phyloP scores from a whole-genome alignment of 1,140 invertebrate species.

The Drosophila oshimai region DNA sequence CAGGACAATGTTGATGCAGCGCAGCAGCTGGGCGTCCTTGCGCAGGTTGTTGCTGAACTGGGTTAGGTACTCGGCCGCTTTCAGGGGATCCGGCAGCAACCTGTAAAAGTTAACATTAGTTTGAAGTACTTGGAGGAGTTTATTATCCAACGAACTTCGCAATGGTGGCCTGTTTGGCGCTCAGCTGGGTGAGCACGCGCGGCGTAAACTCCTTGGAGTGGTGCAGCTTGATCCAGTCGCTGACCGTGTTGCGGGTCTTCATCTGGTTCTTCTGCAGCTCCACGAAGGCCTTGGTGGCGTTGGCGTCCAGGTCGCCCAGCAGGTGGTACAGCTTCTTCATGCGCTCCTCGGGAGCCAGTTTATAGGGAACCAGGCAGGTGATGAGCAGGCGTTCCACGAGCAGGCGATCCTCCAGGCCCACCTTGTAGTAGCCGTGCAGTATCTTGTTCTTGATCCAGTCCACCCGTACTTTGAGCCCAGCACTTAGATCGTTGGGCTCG shows the following conservation, averaged over 20 bases:
- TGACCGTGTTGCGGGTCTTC: slow-evolving; percentile 91
- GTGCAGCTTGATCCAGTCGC: slow-evolving; percentile 93
- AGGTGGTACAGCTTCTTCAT: slow-evolving; percentile 98
- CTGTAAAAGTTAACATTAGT: slow-evolving; percentile 20
- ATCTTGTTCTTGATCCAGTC: slow-evolving; percentile 99
- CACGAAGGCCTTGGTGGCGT: slow-evolving; percentile 97
- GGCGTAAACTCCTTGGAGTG: slow-evolving; percentile 85
- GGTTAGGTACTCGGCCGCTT: slow-evolving; percentile 94
- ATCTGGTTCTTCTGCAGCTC: slow-evolving; percentile 97
- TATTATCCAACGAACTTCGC: slow-evolving; percentile 60
- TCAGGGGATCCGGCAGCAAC: slow-evolving; percentile 94
- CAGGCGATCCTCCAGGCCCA: slow-evolving; percentile 88
- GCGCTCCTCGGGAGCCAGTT: slow-evolving; percentile 91
- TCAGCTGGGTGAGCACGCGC: slow-evolving; percentile 88
- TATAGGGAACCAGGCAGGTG: slow-evolving; percentile 97
- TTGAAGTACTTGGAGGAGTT: neutral
- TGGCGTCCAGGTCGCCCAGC: slow-evolving; percentile 95
- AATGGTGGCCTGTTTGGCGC: slow-evolving; percentile 82
- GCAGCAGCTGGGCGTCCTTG: slow-evolving; percentile 89
- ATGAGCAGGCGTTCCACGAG: slow-evolving; percentile 97
- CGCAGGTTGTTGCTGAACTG: slow-evolving; percentile 93
- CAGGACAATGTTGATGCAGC: slow-evolving; percentile 93
- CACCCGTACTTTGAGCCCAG: slow-evolving; percentile 93
- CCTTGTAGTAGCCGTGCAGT: slow-evolving; percentile 89
- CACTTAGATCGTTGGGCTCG: slow-evolving; percentile 90